Base-by-base conservation (phyloP, 2,888 invertebrate genomes). In the Seira ritae region DNA sequence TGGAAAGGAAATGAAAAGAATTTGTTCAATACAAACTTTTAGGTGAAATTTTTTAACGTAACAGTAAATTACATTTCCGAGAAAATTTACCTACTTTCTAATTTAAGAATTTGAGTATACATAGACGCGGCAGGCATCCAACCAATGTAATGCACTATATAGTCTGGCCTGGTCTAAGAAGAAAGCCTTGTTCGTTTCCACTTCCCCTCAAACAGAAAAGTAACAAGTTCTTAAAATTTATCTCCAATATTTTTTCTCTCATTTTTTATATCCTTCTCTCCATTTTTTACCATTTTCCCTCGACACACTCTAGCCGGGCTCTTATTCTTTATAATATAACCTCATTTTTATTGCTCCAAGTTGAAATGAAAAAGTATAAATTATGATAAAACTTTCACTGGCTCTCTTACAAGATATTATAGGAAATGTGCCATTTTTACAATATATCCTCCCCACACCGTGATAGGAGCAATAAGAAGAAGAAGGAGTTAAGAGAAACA, bases 301-400 rank as follows among this genome's bases (percentile, higher is more conserved):
- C 46, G 31, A 67, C 55, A 23, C 71, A 66, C 72, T 76, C 62
- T 72, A n/a, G 12, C 68, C 17, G 23, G 24, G 23, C 4, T 67
- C 42, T 20, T 76, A n/a, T 79, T 4, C 72, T 66, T 77, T 42
- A 73, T 73, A 23, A 66, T 67, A 79, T 79, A 80, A 74, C 80
- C 80, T 80, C 80, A 80, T 80, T 80, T 80, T 80, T 80, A 80
- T 80, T 80, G 80, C 80, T 74, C 69, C 80, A 74, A 80, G 74
- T 69, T 62, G 80, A 80, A 80, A 80, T 80, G 80, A 80, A 80
- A 74, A 80, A 80, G 74, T 80, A 80, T 80, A 80, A 80, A 80
- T 80, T 80, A 80, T 80, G 80, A 80, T 80, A 80, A 80, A 80
- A 80, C 74, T 80, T 80, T 80, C 62, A 20, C 22, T 80, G 80